Base-by-base conservation (phyloP, 2,113 vertebrate species). In the Pseudopodoces humilis region DNA sequence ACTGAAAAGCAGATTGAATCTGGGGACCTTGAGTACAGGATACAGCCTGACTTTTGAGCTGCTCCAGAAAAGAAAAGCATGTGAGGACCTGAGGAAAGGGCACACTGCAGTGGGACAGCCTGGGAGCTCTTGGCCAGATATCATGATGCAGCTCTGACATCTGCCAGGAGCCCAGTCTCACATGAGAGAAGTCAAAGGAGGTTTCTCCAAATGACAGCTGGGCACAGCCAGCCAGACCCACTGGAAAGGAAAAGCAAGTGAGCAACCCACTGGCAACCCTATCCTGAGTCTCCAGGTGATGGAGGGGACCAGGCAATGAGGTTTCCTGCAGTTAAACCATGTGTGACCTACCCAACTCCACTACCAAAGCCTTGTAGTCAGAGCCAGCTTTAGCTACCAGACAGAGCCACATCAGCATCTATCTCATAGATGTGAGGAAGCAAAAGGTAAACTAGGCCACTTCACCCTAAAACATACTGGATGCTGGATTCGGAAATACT, bases 341-440 rank as follows among this genome's bases (percentile, higher is more conserved):
- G 87, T 65, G 21, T 11, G 18, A 76, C 18, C 44, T 31, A 27
- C 0, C 0, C 12, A 19, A 22, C 9, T 53, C n/a, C 44, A 49
- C 9, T 76, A 53, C 23, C 68, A 81, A 81, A 71, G 13, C 31
- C 39, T 14, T 53, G 12, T 1, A 79, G 41, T 41, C 44, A 82
- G 31, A 85, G 55, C 23, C 46, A 71, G n/a, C 64, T 69, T 72
- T 47, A 92, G 67, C 41, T 74, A 75, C 28, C 46, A 83, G 35
- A 17, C 35, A 89, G 81, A 80, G 70, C 22, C 52, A 55, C 62
- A 53, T 24, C 75, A 92, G 65, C 52, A 68, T 68, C 47, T 20
- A 14, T 15, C 24, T 76, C 74, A 37, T 1, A 52, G 7, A 33
- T 7, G 47, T 13, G 12, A 84, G 11, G 35, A 88, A 81, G 18